Evolutionary conservation across 2,113 vertebrate species (phyloP), one percentile per base, ranked within the genome.

Genomic region (Poecile atricapillus): DNA sequence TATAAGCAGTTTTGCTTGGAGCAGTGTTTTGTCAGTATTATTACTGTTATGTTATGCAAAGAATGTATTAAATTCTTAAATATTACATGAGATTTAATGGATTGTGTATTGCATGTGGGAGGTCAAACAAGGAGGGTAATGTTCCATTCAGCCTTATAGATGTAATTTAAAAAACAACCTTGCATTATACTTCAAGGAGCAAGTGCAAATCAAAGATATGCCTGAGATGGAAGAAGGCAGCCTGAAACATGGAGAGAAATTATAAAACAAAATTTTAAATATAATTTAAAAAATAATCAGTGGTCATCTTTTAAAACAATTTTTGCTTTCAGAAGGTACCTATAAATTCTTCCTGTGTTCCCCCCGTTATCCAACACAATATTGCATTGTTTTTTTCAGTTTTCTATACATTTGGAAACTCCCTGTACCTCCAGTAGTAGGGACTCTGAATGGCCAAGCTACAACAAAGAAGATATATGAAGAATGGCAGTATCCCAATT

Each of bases 21-120:
- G 80, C 84, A 60, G 49, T 79, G 70, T 69, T 95, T 79, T 91
- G 65, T 64, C 84, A 75, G 75, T 90, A 70, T 73, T 79, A 59
- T 59, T 79, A 60, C 35, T 87, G 74, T 84, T 87, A 41, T 23
- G 31, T 78, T 92, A 94, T 84, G 81, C 89, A 89, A 96, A 94
- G 93, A 89, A 89, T 87, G 78, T 84, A 94, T 94, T 95, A 91
- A 81, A 89, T 78, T 93, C 83, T 93, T 95, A 84, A 96, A 95
- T 91, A 95, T 87, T 93, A 67, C 83, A 91, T 84, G 93, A 95
- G 87, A 87, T 71, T 84, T 94, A 92, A 93, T 87, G 89, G 83
- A 52, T 87, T 93, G 81, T 71, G 47, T 46, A 89, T 91, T 0
- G 10, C 47, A 53, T 28, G 83, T 41, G 67, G 83, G 81, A 95